These are phyloP conservation scores for Myotis pilosus DNA, from an alignment of 2,797 vertebrate genomes.

Conservation along the genomic window DNA sequence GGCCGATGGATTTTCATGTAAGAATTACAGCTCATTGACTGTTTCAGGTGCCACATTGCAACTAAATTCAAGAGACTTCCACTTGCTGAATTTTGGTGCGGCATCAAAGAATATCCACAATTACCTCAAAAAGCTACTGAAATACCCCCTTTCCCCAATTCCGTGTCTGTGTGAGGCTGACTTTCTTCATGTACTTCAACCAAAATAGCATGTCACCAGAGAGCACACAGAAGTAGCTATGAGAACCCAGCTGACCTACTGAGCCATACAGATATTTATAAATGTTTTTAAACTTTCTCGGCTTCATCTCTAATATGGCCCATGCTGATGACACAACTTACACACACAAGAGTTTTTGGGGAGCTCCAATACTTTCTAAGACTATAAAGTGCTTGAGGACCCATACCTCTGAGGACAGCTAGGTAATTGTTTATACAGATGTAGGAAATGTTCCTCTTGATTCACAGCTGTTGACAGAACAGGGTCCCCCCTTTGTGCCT, in stretches of 20 bases:
- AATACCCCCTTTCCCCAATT: accelerated
- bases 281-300: not conserved
- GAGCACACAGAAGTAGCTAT: accelerated
- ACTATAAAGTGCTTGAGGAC: accelerated
- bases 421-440: accelerated
- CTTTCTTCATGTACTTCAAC: accelerated
- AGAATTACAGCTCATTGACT: no score
- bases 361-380: not conserved
- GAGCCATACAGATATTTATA: accelerated
- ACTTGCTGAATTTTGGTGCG: not conserved
- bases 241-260: accelerated
- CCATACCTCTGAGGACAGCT: accelerated
- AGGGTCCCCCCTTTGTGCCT: accelerated
- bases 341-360: accelerated
- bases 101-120: not conserved
- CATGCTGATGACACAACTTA: accelerated
- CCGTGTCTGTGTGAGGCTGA: accelerated
- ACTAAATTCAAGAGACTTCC: not conserved
- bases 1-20: no score
- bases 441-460: accelerated
- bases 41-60: not conserved
- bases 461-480: accelerated
- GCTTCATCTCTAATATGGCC: accelerated
- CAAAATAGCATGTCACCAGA: accelerated
- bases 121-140: not conserved